Conservation (phyloP, 1,140 invertebrate genomes). For the Helicoverpa zea region DNA sequence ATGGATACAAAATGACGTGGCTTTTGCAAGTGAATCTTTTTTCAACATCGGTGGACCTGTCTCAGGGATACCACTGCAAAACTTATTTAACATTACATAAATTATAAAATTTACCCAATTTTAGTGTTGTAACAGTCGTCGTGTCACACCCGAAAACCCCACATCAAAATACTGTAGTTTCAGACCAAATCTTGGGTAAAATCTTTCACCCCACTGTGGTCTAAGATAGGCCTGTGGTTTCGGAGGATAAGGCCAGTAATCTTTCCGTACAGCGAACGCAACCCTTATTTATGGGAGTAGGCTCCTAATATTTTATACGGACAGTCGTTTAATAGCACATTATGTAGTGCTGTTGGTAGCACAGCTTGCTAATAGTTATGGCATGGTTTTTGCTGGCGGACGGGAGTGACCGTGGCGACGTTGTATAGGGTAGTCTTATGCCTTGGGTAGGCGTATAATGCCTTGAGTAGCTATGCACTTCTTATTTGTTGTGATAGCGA, state of each 20-base stretch:
- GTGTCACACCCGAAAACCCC: not conserved
- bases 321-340: slow-evolving; percentile 43
- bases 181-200: not conserved
- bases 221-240: slow-evolving; percentile 49
- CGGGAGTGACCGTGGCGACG: too few species aligned
- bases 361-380: slow-evolving; percentile 23
- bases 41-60: too few species aligned
- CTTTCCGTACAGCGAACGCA: slow-evolving; percentile 52
- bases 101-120: too few species aligned
- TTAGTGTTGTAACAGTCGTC: too few species aligned
- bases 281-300: slow-evolving; percentile 53
- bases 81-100: too few species aligned
- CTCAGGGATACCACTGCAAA: too few species aligned
- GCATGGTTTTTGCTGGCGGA: not conserved
- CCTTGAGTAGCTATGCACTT: too few species aligned
- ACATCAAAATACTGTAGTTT: not conserved
- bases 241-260: slow-evolving; percentile 48
- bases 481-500: not conserved
- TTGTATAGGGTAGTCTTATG: too few species aligned
- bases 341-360: slow-evolving; percentile 11
- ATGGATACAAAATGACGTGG: too few species aligned
- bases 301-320: slow-evolving; percentile 49
- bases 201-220: not conserved
- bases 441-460: too few species aligned
- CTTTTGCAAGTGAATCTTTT: too few species aligned